Base-by-base conservation (phyloP, 1,140 invertebrate species). In the Batillaria attramentaria region DNA sequence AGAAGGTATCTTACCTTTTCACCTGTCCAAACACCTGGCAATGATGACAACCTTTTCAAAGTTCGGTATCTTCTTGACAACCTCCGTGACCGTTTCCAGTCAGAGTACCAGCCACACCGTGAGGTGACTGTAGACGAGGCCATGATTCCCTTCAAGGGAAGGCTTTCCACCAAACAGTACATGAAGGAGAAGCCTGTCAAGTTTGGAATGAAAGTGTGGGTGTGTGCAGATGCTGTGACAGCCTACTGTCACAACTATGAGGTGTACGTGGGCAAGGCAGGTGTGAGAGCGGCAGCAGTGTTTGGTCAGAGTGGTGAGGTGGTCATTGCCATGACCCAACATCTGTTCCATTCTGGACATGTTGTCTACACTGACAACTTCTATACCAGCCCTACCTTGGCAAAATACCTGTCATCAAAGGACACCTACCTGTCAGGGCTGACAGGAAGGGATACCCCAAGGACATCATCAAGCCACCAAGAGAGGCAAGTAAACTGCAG, bases 291-390 rank as follows among this genome's bases (percentile, higher is more conserved):
- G 37, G 33, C 1, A 54, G 4, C n/a, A 46, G 35, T 35, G 18
- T 76, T 81, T 54, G 88, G 86, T 35, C 81, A 80, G 57, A 86
- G 84, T 31, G 88, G 87, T 72, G 82, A 85, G 69, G 86, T 90
- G 65, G 89, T 91, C 4, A 78, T 87, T 39, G 80, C 79, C 41
- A 69, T 90, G 20, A 76, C 89, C 31, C 24, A 85, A 66, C 84
- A 79, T 4, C 84, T 90, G 74, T 73, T 89, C 89, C 74, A 88
- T 80, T 83, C 83, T 78, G 88, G 87, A 10, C 89, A 91, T 79
- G 88, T 86, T 31, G 20, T 92, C 41, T 87, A 83, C 78, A 90
- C 88, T 24, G 91, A 92, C 81, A 92, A 92, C 84, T 92, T 85
- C 81, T 91, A 92, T 78, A 90, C 87, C 0, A 89, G 84, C 39